Conservation (phyloP, 2,113 vertebrate genomes). For the Nothobranchius furzeri region DNA sequence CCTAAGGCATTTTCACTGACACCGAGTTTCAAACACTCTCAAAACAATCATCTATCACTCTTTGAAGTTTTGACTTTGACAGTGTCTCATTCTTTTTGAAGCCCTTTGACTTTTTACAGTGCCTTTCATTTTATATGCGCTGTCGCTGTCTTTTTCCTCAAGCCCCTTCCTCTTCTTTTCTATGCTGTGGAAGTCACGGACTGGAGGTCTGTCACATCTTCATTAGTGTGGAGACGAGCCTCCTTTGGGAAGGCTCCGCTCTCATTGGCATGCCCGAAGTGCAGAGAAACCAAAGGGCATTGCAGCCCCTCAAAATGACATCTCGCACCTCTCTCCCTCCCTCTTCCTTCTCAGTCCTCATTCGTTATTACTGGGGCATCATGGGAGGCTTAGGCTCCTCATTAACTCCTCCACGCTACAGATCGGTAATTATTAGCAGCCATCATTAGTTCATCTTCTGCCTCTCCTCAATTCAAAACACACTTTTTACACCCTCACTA, state of each 20-base stretch:
- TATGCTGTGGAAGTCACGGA: constrained; percentile 55
- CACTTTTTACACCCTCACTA: constrained; percentile 59
- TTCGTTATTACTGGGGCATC: constrained; percentile 75
- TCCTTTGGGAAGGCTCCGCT: constrained; percentile 71
- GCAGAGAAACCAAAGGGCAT: constrained; percentile 75
- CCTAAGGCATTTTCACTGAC: constrained; percentile 1
- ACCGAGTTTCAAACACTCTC: constrained; percentile 7
- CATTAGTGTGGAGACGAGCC: constrained; percentile 74
- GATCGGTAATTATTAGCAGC: constrained; percentile 80
- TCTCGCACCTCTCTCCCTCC: constrained; percentile 40
- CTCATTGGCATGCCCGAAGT: constrained; percentile 73
- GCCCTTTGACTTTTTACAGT: constrained; percentile 55
- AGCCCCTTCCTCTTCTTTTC: constrained; percentile 36
- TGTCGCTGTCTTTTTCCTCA: constrained; percentile 40
- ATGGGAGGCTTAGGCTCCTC: constrained; percentile 76
- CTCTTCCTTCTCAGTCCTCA: constrained; percentile 55
- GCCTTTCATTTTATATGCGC: constrained; percentile 60
- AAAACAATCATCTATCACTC: constrained; percentile 27
- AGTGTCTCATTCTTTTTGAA: constrained; percentile 42
- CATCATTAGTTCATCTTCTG: constrained; percentile 72
- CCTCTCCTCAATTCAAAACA: constrained; percentile 70
- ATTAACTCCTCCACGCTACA: constrained; percentile 75
- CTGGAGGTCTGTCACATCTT: constrained; percentile 74
- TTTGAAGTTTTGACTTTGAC: constrained; percentile 33
- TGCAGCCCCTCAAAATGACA: constrained; percentile 74